Evolutionary conservation across 2,113 vertebrate species (phyloP), one percentile per base, ranked within the genome.

Genomic region (Phalacrocorax pelagicus): DNA sequence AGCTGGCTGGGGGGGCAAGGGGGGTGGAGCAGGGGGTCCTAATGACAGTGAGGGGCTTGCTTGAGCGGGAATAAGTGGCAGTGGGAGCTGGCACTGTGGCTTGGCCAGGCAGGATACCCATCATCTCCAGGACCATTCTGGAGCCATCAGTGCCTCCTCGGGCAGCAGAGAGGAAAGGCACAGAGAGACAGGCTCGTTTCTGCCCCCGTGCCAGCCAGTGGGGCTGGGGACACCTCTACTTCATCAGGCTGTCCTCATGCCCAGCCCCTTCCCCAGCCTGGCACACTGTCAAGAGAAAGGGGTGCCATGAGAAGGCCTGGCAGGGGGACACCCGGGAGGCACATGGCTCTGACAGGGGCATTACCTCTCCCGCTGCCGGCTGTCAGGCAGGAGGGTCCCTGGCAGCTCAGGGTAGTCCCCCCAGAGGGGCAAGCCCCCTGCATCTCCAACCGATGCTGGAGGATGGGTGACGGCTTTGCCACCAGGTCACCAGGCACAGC

Each of bases 121-220:
- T 71, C 51, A 78, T 29, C 27, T 44, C 27, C 75, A 51, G 38
- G 36, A 11, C 24, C 40, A 23, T 84, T 86, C 30, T 0, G 1
- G 30, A 86, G 92, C 63, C 38, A 32, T 29, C 3, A 1, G 55
- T 84, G 78, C 46, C 67, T 36, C 59, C 46, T 57, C 7, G 3
- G 58, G 36, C 42, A 72, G 54, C 7, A 3, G 67, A 86, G 47
- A 16, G 58, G 38, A 69, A 20, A 51, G 55, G 30, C 59, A 58
- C 44, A 55, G 67, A 65, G 42, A 38, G 34, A 63, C 1, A 1
- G 40, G 32, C n/a, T 79, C 8, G 10, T 26, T 38, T 62, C 61
- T 85, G 70, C 3, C 57, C 30, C 47, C 0, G 0, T 2, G 1
- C 17, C 30, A 42, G 23, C 19, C 5, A 1, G 10, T 8, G 58